These are phyloP conservation scores for Hedya salicella DNA, from an alignment of 2,888 invertebrate species.

Conservation along the genomic window DNA sequence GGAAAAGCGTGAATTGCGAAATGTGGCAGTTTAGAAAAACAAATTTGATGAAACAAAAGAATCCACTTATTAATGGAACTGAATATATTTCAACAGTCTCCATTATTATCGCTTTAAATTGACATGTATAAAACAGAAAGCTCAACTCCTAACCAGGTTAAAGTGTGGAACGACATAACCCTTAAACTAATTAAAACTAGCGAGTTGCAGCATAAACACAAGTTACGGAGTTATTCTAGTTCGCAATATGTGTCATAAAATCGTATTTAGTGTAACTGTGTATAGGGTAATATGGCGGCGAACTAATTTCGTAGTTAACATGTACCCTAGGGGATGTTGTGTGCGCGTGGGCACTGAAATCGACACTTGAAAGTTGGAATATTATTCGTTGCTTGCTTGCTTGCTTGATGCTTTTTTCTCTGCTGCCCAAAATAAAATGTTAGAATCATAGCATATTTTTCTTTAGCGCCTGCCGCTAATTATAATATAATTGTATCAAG, in stretches of 20 bases:
- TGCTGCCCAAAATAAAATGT: no score
- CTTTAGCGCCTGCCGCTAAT: no score
- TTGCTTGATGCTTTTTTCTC: no score
- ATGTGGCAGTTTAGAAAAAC: no score
- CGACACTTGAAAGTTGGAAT: no score
- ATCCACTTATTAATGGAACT: no score
- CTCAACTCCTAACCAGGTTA: slow-evolving; percentile 12
- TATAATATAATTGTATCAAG: no score
- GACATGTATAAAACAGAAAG: slow-evolving; percentile 3
- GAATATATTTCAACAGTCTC: background rate
- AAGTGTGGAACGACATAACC: slow-evolving; percentile 31
- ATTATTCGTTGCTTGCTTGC: no score
- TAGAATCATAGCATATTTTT: no score
- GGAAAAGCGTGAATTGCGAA: no score
- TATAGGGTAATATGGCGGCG: slow-evolving; percentile 18
- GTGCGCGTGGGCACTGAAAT: background rate
- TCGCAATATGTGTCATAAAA: slow-evolving; percentile 39
- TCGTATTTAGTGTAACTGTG: slow-evolving; percentile 31
- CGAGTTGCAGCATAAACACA: slow-evolving; percentile 31
- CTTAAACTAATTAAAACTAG: slow-evolving; percentile 43
- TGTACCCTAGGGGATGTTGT: background rate
- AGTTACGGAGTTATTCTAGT: slow-evolving; percentile 40
- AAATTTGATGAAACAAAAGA: no score
- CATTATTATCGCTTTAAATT: background rate
- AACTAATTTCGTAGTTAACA: slow-evolving; percentile 22